Percentiles rank a stretch among this genome's conserved stretches.
Conservation (phyloP, 2,797 vertebrate species). For the Helostoma temminkii region DNA sequence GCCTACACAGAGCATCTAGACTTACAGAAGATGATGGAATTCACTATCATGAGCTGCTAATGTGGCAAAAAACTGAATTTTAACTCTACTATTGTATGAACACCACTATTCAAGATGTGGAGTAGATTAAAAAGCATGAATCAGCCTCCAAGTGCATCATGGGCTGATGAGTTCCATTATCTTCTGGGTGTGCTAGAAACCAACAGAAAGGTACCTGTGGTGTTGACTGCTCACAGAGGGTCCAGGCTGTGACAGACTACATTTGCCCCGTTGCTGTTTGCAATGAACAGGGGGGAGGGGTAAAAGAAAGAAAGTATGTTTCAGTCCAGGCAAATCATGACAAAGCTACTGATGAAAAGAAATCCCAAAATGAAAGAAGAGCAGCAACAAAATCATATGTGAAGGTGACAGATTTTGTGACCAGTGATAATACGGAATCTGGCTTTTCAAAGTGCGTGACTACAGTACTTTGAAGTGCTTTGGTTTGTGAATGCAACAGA, state of each 20-base stretch:
- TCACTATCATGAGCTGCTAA: constrained; percentile 82
- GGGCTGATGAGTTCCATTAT: constrained; percentile 91
- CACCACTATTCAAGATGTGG: constrained; percentile 11
- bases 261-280: constrained; percentile 98
- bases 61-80: constrained; percentile 14
- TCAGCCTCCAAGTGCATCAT: constrained; percentile 69
- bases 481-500: constrained; percentile 19
- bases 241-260: constrained; percentile 97
- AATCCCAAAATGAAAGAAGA: constrained; percentile 84
- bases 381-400: constrained; percentile 90
- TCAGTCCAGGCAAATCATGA: constrained; percentile 99
- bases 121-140: constrained; percentile 36
- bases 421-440: constrained; percentile 85
- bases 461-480: constrained; percentile 63
- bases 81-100: constrained; percentile 7
- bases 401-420: constrained; percentile 82
- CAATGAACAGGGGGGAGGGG: constrained; percentile 93
- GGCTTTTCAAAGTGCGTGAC: constrained; percentile 85
- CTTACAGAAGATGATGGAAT: constrained; percentile 96
- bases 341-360: constrained; percentile 94
- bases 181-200: constrained; percentile 95
- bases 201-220: constrained; percentile 99
- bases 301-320: constrained; percentile 97
- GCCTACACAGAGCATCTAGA: constrained; percentile 91
- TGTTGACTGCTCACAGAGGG: constrained; percentile 95